Evolutionary conservation across 2,888 invertebrate genomes (phyloP), one percentile per base, ranked within the genome.

Genomic region (Agrypnus murinus): DNA sequence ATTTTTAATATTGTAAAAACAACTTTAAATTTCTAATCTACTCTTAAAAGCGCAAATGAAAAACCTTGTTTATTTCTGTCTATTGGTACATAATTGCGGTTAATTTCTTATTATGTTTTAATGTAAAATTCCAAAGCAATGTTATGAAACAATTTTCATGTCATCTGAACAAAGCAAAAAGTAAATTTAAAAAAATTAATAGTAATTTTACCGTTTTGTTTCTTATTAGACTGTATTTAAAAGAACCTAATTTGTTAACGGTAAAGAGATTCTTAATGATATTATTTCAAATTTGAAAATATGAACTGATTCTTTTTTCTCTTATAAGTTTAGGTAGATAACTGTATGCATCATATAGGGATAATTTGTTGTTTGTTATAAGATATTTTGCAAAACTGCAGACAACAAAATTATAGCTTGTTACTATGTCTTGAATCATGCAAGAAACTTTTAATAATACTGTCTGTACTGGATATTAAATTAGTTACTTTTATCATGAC

Each of bases 321-420:
- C 25, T 25, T 25, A 5, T 5, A 25, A 5, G 2, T 25, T 25
- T 25, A 25, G 25, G 5, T 2, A 25, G 25, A 25, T 25, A 36
- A 53, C 9, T 31, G 19, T 25, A 46, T 10, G 46, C 9, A 46
- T 46, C 8, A 10, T 25, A 53, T 53, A 53, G 4, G 8, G 32
- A 15, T 53, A 53, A 53, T 53, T 8, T 14, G 8, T 50, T 14
- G 53, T 34, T 53, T 53, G 53, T 8, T 25, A 25, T 17, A 46
- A 25, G 19, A 25, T 10, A 12, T 31, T 36, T 36, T 15, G 55
- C n/a, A 55, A 55, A 55, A 55, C 10, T 55, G 36, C 55, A 6
- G 55, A 55, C 36, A 34, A 36, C 17, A n/a, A 53, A 53, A 53
- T 32, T 53, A 34, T 32, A 53, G 14, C 53, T 53, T 53, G n/a